These are phyloP conservation scores for Bos indicus DNA, from an alignment of 2,113 vertebrate species.

Conservation along the genomic window DNA sequence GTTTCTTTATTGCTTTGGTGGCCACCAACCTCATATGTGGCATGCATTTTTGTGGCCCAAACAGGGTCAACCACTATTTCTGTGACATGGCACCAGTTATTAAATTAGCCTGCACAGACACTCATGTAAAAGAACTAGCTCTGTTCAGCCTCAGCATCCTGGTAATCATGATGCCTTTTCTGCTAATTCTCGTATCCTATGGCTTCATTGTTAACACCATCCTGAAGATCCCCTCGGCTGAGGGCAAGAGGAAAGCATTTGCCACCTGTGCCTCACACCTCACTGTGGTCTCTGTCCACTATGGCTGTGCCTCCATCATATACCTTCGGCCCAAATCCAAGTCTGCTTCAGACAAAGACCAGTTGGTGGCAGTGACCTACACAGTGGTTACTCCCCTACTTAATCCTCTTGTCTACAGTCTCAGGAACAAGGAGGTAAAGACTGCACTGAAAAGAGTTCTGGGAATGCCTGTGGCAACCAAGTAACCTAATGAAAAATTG, in stretches of 20 bases:
- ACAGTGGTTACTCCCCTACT: constrained; percentile 54
- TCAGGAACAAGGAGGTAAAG: constrained; percentile 62
- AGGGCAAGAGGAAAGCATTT: constrained; percentile 55
- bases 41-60: constrained; percentile 56
- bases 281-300: constrained; percentile 43
- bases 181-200: constrained; percentile 58
- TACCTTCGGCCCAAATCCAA: constrained; percentile 52
- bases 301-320: constrained; percentile 53
- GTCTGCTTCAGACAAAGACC: constrained; percentile 45
- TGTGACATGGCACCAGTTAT: constrained; percentile 59
- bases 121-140: constrained; percentile 37
- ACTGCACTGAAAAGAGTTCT: constrained; percentile 35
- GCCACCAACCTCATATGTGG: constrained; percentile 51
- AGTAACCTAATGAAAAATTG: not conserved
- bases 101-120: constrained; percentile 54
- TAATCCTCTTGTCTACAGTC: constrained; percentile 59
- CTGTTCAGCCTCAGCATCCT: constrained; percentile 52
- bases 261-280: constrained; percentile 55
- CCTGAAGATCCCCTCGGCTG: constrained; percentile 48
- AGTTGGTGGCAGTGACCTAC: constrained; percentile 58
- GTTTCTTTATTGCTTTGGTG: constrained; percentile 46
- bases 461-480: not conserved
- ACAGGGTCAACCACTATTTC: constrained; percentile 54
- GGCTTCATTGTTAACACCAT: constrained; percentile 47
- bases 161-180: constrained; percentile 50